Evolutionary conservation across 2,113 vertebrate species (phyloP), one percentile per base, ranked within the genome.

Genomic region (Mohoua ochrocephala): DNA sequence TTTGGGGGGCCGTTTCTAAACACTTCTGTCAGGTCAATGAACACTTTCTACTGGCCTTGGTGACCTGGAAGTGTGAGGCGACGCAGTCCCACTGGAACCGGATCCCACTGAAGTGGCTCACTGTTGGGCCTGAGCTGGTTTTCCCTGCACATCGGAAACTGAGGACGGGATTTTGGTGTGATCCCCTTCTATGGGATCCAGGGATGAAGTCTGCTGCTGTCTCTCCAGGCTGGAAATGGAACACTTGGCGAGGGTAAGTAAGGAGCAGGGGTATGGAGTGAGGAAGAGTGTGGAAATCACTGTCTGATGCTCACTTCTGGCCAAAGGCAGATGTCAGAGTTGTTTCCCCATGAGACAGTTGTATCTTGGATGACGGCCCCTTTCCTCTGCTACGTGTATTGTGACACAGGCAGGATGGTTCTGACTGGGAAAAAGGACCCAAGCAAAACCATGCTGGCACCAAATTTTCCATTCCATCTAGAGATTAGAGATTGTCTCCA

Each of bases 61-160:
- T 26, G 50, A 94, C 77, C 71, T 91, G 82, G 79, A 95, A 84
- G 45, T 56, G 82, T 41, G 60, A 79, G 56, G 23, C 1, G 10
- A 49, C 0, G 0, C 28, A 44, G 41, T 84, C 52, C 50, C 31
- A 31, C 35, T 75, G 79, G 60, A 64, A 87, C 65, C 57, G 83
- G 77, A 92, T 96, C 88, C 86, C 96, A 95, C 44, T 74, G 76
- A 95, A 93, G 64, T 13, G 84, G 85, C 50, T 96, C 91, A 95
- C 90, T 1, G 4, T 56, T 68, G 79, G 91, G 68, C 92, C 95
- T 97, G 95, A 96, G 86, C 91, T 92, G 80, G 50, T 95, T 95
- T 49, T 93, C 84, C 79, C 81, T 87, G 68, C 37, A 78, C 78
- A 69, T 91, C 11, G 0, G 57, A 86, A 80, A 39, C 0, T 50